These are phyloP conservation scores for Muscicapa adusta DNA, from an alignment of 2,113 vertebrate genomes.

Conservation along the genomic window DNA sequence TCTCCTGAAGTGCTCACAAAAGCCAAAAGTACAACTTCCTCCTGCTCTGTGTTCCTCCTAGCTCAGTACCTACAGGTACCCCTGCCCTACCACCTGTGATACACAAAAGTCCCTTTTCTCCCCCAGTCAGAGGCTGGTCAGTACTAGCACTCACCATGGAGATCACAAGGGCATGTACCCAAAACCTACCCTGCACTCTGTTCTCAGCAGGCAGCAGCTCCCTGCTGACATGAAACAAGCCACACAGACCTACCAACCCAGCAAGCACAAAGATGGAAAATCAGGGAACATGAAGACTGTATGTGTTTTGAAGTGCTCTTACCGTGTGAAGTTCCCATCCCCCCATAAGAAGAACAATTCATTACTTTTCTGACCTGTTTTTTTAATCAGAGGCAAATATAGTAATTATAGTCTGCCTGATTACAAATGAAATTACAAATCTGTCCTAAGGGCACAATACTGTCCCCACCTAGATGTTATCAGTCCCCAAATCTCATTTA, in stretches of 20 bases:
- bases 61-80: not conserved
- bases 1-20: not conserved
- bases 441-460: constrained; percentile 11
- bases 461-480: not conserved
- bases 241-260: not conserved
- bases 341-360: not conserved
- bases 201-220: not conserved
- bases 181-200: not conserved
- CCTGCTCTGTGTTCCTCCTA: not conserved
- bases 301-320: not conserved
- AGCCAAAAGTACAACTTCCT: not conserved
- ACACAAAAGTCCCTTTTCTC: not conserved
- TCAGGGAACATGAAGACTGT: rapidly evolving
- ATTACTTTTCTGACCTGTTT: constrained; percentile 35
- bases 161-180: not conserved
- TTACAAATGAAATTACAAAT: constrained; percentile 36
- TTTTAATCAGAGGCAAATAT: constrained; percentile 28
- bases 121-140: not conserved
- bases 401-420: constrained; percentile 35
- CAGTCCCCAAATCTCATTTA: constrained; percentile 24
- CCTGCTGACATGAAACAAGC: not conserved
- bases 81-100: not conserved
- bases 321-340: not conserved
- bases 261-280: not conserved
- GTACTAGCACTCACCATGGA: not conserved